phyloP scores from a whole-genome alignment of 2,113 vertebrate genomes.

The Rhineura floridana region DNA sequence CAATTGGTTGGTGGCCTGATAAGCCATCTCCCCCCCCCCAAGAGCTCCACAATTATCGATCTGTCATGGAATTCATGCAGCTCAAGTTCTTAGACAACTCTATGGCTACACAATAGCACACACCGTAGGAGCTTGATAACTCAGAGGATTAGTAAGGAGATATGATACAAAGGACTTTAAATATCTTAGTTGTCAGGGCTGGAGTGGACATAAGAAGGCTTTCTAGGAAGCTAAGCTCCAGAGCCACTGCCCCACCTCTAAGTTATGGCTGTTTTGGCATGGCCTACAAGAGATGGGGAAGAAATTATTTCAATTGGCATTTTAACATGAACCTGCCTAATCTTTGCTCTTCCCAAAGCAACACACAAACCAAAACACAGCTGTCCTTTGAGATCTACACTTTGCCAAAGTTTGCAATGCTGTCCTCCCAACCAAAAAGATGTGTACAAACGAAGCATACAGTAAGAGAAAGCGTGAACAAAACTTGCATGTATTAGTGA shows the following conservation, averaged over 20 bases:
- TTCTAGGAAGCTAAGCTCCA: not conserved
- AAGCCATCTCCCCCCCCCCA: constrained; percentile 32
- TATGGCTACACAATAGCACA: constrained; percentile 21
- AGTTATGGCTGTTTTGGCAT: not conserved
- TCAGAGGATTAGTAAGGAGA: constrained; percentile 27
- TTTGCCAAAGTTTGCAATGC: too few relatives aligned
- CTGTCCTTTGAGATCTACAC: too few relatives aligned
- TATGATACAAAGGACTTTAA: not conserved
- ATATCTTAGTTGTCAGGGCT: not conserved
- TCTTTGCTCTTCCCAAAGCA: too few relatives aligned
- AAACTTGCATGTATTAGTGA: too few relatives aligned
- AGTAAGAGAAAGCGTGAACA: too few relatives aligned
- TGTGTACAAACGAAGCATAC: too few relatives aligned
- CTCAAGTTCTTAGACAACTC: constrained; percentile 26
- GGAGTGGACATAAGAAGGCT: not conserved
- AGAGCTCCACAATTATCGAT: constrained; percentile 48
- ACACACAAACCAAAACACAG: too few relatives aligned
- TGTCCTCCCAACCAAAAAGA: too few relatives aligned
- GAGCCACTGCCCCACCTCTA: too few relatives aligned
- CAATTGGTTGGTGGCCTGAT: constrained; percentile 40
- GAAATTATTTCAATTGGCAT: too few relatives aligned
- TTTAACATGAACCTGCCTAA: too few relatives aligned
- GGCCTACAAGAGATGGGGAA: too few relatives aligned
- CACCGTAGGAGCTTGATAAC: constrained; percentile 41
- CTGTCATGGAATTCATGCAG: constrained; percentile 44